Percentiles rank a stretch among this genome's conserved stretches.
phyloP scores from a whole-genome alignment of 2,797 vertebrate genomes.

The Cuniculus paca region DNA sequence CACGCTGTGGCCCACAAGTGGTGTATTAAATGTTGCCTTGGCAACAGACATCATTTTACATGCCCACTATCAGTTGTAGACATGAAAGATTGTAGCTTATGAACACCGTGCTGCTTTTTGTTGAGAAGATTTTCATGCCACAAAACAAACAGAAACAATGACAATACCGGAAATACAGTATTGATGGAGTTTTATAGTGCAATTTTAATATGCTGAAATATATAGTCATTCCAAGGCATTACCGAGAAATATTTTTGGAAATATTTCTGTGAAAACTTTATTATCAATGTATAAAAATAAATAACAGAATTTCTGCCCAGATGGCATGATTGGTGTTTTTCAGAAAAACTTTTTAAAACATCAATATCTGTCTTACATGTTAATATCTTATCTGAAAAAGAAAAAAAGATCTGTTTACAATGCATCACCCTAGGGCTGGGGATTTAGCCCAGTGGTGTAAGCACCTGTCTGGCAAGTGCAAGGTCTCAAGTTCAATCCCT shows the following conservation, averaged over 20 bases:
- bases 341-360: constrained; percentile 81
- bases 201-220: constrained; percentile 41
- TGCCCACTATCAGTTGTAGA: constrained; percentile 47
- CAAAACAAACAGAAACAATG: constrained; percentile 23
- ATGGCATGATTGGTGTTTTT: constrained; percentile 83
- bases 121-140: constrained; percentile 3
- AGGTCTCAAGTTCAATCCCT: no score
- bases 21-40: constrained; percentile 25
- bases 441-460: no score
- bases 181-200: background rate
- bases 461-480: no score
- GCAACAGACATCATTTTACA: constrained; percentile 22
- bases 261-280: constrained; percentile 82
- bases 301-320: constrained; percentile 85
- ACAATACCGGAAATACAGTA: background rate
- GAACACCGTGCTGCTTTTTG: constrained; percentile 38
- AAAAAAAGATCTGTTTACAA: constrained; percentile 62
- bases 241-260: constrained; percentile 80
- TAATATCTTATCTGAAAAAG: constrained; percentile 30
- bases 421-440: background rate
- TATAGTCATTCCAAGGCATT: constrained; percentile 74
- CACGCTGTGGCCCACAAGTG: background rate
- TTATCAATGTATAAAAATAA: constrained; percentile 85
- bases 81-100: background rate
- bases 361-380: constrained; percentile 49